Evolutionary conservation across 1,140 invertebrate species (phyloP).

Genomic region (Drosophila kohkoa): DNA sequence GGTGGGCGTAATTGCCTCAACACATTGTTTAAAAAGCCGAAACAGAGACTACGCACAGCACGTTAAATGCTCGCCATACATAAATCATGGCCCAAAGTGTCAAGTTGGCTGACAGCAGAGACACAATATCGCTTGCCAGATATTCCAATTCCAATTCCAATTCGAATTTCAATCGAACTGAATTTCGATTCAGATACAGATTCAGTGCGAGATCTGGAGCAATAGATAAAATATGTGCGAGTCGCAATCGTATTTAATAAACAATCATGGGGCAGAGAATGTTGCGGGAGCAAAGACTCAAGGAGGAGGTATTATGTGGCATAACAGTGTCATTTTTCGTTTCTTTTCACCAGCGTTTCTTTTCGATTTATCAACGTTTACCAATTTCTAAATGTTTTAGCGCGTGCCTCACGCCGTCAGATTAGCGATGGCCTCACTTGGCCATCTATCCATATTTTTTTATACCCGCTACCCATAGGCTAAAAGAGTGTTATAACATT

Average conservation of each 20-base stretch:
- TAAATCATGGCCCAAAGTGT: slow-evolving; percentile 75
- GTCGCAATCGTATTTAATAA: slow-evolving; percentile 50
- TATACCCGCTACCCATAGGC: not conserved
- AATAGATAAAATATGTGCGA: slow-evolving; percentile 59
- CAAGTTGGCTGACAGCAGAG: slow-evolving; percentile 66
- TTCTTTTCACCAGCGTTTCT: slow-evolving; percentile 25
- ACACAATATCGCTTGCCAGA: slow-evolving; percentile 67
- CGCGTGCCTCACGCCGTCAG: slow-evolving; percentile 73
- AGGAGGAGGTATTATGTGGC: not conserved
- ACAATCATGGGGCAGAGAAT: slow-evolving; percentile 4
- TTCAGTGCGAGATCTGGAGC: slow-evolving; percentile 65
- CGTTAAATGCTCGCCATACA: slow-evolving; percentile 73
- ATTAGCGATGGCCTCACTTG: slow-evolving; percentile 41
- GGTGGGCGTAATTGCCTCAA: slow-evolving; percentile 80
- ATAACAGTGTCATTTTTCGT: slow-evolving; percentile 15
- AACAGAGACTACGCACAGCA: slow-evolving; percentile 40
- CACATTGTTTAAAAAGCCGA: slow-evolving; percentile 42
- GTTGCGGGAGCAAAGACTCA: not conserved
- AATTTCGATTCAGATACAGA: slow-evolving; percentile 38
- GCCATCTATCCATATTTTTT: slow-evolving; percentile 36
- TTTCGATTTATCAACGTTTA: slow-evolving; percentile 71
- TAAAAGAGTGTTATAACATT: too few relatives aligned
- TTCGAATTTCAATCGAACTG: slow-evolving; percentile 18
- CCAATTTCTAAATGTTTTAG: slow-evolving; percentile 72
- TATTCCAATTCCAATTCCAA: slow-evolving; percentile 46